phyloP scores from a whole-genome alignment of 2,888 invertebrate genomes.

The Conus canariensis region DNA sequence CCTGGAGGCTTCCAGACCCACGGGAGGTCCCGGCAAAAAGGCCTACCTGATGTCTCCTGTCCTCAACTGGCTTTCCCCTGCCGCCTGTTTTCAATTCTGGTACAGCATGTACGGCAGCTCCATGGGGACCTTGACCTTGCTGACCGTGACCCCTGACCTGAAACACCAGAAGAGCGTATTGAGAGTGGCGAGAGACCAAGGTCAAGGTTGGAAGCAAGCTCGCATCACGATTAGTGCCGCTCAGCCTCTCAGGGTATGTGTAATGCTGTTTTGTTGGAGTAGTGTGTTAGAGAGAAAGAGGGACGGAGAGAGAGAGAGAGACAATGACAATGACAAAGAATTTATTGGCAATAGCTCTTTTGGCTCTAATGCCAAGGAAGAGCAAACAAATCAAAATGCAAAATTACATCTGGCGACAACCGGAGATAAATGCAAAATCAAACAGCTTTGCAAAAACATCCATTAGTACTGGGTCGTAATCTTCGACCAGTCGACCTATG shows the following conservation, averaged over 20 bases:
- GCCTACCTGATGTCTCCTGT: slow-evolving; percentile 81
- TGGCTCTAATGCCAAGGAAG: no score
- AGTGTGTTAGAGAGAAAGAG: no score
- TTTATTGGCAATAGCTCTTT: no score
- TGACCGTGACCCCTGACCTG: slow-evolving; percentile 42
- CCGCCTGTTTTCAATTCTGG: slow-evolving; percentile 70
- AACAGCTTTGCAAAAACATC: no score
- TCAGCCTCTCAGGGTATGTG: neutral
- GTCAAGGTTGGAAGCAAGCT: slow-evolving; percentile 67
- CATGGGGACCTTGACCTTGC: slow-evolving; percentile 65
- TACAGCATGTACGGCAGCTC: slow-evolving; percentile 69
- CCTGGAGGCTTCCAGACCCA: slow-evolving; percentile 83
- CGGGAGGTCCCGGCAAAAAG: slow-evolving; percentile 83
- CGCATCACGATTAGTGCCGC: slow-evolving; percentile 32
- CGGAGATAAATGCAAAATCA: no score
- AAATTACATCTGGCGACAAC: no score
- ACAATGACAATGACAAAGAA: no score
- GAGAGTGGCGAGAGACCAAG: slow-evolving; percentile 61
- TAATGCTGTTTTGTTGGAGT: neutral
- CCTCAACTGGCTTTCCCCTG: slow-evolving; percentile 45
- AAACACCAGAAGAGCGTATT: slow-evolving; percentile 7
- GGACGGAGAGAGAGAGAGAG: no score
- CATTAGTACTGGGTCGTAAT: no score
- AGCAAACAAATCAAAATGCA: no score
- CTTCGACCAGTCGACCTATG: no score